These are phyloP conservation scores for Carassius gibelio DNA, from an alignment of 2,113 vertebrate species.

Conservation along the genomic window DNA sequence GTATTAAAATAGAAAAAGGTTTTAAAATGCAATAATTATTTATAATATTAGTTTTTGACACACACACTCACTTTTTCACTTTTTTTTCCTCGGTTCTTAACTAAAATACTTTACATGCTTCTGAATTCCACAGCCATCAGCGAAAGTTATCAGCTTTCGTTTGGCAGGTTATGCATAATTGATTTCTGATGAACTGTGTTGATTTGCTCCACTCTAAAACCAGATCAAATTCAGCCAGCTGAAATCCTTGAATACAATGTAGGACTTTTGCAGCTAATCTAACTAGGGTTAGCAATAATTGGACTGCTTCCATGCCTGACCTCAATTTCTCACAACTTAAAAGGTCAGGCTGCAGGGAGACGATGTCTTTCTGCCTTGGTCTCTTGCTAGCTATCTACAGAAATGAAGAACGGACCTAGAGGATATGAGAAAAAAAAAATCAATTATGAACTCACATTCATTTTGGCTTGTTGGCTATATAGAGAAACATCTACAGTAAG, in stretches of 20 bases:
- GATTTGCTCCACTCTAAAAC: slow-evolving; percentile 18
- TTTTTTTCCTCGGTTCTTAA: too few relatives aligned
- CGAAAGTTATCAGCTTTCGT: background rate
- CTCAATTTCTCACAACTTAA: slow-evolving; percentile 57
- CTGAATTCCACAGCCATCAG: background rate
- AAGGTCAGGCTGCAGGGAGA: slow-evolving; percentile 53
- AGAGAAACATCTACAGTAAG: background rate
- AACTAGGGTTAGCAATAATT: slow-evolving; percentile 46
- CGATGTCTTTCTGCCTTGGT: slow-evolving; percentile 21
- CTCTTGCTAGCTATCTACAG: slow-evolving; percentile 7
- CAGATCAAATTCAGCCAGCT: slow-evolving; percentile 22
- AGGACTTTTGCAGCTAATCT: slow-evolving; percentile 43
- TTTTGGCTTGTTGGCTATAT: background rate
- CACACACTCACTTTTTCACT: too few relatives aligned
- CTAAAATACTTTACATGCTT: background rate
- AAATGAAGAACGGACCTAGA: slow-evolving; percentile 16
- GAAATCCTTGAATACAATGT: slow-evolving; percentile 20
- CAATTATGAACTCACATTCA: slow-evolving; percentile 38
- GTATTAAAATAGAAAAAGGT: background rate
- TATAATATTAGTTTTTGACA: too few relatives aligned
- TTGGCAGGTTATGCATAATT: slow-evolving; percentile 20
- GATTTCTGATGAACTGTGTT: slow-evolving; percentile 27
- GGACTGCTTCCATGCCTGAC: slow-evolving; percentile 47
- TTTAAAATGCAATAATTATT: too few relatives aligned
- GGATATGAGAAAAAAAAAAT: slow-evolving; percentile 21